These are phyloP conservation scores for Homalodisca vitripennis DNA, from an alignment of 1,140 invertebrate genomes.

Conservation along the genomic window DNA sequence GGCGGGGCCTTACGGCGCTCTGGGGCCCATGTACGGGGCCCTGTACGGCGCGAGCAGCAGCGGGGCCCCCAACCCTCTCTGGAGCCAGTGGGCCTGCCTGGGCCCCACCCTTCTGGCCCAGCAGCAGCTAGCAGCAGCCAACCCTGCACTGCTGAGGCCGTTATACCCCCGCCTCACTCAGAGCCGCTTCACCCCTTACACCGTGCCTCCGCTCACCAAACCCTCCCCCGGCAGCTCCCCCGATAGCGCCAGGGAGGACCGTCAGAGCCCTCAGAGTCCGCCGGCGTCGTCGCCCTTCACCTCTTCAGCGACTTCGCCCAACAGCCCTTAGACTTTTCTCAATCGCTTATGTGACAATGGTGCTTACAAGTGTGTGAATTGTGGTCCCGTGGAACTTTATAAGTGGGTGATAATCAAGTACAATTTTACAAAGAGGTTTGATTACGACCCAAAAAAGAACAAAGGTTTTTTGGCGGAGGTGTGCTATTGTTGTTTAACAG, in stretches of 20 bases:
- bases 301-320: not conserved
- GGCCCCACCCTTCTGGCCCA: slow-evolving; percentile 20
- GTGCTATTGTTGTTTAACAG: too few species aligned
- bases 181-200: slow-evolving; percentile 34
- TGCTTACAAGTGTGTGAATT: too few species aligned
- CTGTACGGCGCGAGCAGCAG: slow-evolving; percentile 34
- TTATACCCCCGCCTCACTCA: slow-evolving; percentile 32
- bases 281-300: not conserved
- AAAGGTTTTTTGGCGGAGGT: too few species aligned
- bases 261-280: slow-evolving; percentile 14
- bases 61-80: slow-evolving; percentile 3
- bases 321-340: slow-evolving; percentile 1
- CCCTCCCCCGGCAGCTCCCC: slow-evolving; percentile 35
- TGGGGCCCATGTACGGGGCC: slow-evolving; percentile 33
- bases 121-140: slow-evolving; percentile 28
- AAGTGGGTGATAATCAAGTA: too few species aligned
- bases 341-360: too few species aligned
- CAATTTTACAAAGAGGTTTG: too few species aligned
- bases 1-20: slow-evolving; percentile 37
- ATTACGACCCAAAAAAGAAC: too few species aligned
- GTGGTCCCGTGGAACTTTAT: too few species aligned
- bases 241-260: slow-evolving; percentile 31
- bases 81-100: slow-evolving; percentile 30
- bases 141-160: slow-evolving; percentile 32
- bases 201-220: slow-evolving; percentile 26